Conservation (phyloP, 2,797 vertebrate genomes). For the Alfaro cultratus region DNA sequence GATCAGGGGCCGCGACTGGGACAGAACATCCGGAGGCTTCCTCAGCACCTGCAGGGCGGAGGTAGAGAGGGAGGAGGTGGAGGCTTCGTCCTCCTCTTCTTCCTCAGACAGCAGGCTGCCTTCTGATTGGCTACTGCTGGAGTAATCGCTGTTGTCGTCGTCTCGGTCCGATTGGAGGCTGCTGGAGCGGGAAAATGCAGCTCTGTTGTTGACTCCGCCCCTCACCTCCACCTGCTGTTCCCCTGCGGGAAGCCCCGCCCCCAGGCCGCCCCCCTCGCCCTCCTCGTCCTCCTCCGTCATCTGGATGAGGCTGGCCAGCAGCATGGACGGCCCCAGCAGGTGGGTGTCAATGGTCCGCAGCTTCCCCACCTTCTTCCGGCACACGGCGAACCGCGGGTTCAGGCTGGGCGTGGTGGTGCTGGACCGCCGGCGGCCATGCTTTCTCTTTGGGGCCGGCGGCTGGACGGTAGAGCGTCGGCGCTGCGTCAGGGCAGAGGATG, state of each 20-base stretch:
- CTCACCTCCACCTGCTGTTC: slow-evolving; percentile 72
- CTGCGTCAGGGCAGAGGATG: slow-evolving; percentile 80
- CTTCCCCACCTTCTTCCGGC: slow-evolving; percentile 59
- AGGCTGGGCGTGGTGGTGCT: slow-evolving; percentile 85
- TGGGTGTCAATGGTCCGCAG: slow-evolving; percentile 75
- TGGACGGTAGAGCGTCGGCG: slow-evolving; percentile 81
- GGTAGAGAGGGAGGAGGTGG: slow-evolving; percentile 14
- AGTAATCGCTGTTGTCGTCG: slow-evolving; percentile 33
- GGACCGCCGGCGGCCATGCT: slow-evolving; percentile 79
- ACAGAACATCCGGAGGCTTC: slow-evolving; percentile 19
- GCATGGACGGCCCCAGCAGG: slow-evolving; percentile 83
- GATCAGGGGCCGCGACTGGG: slow-evolving; percentile 58
- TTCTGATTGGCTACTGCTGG: slow-evolving; percentile 62
- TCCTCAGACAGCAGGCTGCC: slow-evolving; percentile 50
- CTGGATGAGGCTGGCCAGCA: slow-evolving; percentile 84
- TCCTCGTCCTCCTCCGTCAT: slow-evolving; percentile 76
- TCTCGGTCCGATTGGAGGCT: slow-evolving; percentile 67
- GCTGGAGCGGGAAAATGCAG: slow-evolving; percentile 55
- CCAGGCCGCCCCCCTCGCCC: slow-evolving; percentile 37
- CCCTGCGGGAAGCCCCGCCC: background rate
- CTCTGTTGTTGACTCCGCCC: slow-evolving; percentile 13
- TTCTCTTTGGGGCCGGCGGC: slow-evolving; percentile 39
- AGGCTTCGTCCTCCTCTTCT: slow-evolving; percentile 40
- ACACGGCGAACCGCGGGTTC: slow-evolving; percentile 86
- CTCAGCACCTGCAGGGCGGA: slow-evolving; percentile 32